Base-by-base conservation (phyloP, 2,888 invertebrate genomes). In the Tetanocera ferruginea region DNA sequence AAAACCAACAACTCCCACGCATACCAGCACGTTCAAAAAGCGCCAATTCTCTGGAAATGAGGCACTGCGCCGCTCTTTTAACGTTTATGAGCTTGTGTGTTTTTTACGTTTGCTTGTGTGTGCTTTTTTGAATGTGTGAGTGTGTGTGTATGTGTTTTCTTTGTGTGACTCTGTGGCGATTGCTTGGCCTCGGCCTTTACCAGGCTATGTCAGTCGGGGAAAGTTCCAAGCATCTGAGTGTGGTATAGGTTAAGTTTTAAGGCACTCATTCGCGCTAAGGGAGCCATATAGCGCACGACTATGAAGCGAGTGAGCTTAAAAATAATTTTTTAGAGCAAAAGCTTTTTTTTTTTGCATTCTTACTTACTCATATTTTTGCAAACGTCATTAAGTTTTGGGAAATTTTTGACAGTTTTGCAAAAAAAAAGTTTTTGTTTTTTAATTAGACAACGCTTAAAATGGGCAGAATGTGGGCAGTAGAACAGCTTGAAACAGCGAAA, bases 201-300 rank as follows among this genome's bases (percentile, higher is more conserved):
- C 66, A n/a, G 49, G 31, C 14, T 23, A 14, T 5, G 23, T 37
- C 43, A 72, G 57, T n/a, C 37, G 37, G 37, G 57, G 34, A 78
- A 79, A 78, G 78, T 79, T 80, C 79, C 77, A 79, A 80, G 25
- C 70, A 78, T 79, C 78, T 80, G 72, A 79, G 11, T 78, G 81
- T 82, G 82, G 81, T 81, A 81, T 81, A 82, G 81, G 81, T 82
- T 82, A 82, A 81, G 82, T 43, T 6, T 43, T 43, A 14, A 11
- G 11, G 43, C 81, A 82, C 81, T 60, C 76, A 79, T 79, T 78
- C 69, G 70, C 71, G 76, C n/a, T 37, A 37, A 28, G 67, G 17
- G 5, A 43, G 17, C 19, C 5, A 34, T 34, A 25, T 6, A 14
- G 57, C 28, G 71, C n/a, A n/a, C 31, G 72, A 8, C 49, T 31